Evolutionary conservation across 2,113 vertebrate species (phyloP), one percentile per base, ranked within the genome.

Genomic region (Ctenomys sociabilis): DNA sequence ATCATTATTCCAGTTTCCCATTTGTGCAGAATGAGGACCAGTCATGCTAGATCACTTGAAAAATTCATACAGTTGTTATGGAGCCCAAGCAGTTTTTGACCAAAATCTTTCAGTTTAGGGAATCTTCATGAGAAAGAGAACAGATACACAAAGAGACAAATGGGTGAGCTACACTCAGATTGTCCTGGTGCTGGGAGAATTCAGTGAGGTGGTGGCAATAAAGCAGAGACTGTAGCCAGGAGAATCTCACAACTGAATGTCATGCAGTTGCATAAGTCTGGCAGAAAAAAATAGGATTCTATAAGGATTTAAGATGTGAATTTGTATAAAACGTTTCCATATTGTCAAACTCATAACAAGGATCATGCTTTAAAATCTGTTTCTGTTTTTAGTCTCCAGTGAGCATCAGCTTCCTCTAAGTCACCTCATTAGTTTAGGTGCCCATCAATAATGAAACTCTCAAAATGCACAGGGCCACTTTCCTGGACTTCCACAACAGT

Each of bases 11-110:
- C 11, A 83, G 2, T 43, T 91, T 35, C 91, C 0, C 32, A 72
- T 43, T 28, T 88, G 26, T 93, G 32, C 26, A 37, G 61, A 93
- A 16, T n/a, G 40, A 94, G 35, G 3, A 8, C 77, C 40, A 30
- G 12, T 43, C 13, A 72, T 66, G 14, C 26, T 40, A 94, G 10
- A 10, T 63, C 80, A 54, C 19, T 37, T 63, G 14, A 6, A 91
- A 78, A 94, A 77, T 91, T 45, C 12, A 40, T 28, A 59, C 21
- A 57, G 9, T 17, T 91, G 5, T 37, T 77, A 22, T 9, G 10
- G 0, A 12, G 7, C 3, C 0, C 57, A 43, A 72, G 61, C 0
- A 1, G 0, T 22, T 73, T 66, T 81, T 73, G 19, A 30, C 21
- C 26, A 59, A 90, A 11, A 21, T 40, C 16, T 83, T 26, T 43